Conservation (phyloP, 1,140 invertebrate species). For the Druon quercuslanigerum region DNA sequence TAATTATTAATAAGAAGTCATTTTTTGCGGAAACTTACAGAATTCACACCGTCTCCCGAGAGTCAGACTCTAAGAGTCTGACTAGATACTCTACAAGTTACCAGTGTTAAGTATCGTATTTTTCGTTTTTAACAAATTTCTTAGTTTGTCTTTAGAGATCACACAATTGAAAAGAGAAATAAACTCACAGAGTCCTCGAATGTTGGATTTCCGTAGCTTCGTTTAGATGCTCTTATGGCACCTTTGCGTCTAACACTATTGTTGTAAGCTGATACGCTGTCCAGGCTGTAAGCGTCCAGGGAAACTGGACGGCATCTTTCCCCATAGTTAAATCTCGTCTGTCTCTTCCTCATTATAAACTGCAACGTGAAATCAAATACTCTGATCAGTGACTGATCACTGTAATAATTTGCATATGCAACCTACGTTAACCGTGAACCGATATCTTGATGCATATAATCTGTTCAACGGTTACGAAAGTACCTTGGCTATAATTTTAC, state of each 20-base stretch:
- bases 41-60: slow-evolving; percentile 7
- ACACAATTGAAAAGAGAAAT: slow-evolving; percentile 26
- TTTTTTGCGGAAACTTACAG: slow-evolving; percentile 7
- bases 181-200: slow-evolving; percentile 90
- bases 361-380: slow-evolving; percentile 63
- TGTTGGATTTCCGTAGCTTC: slow-evolving; percentile 93
- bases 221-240: slow-evolving; percentile 85
- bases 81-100: slow-evolving; percentile 28
- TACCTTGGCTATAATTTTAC: no score
- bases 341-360: slow-evolving; percentile 84
- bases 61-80: slow-evolving; percentile 9
- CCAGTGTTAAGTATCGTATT: slow-evolving; percentile 10
- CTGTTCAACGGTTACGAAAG: no score
- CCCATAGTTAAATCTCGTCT: slow-evolving; percentile 83
- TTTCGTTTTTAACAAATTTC: slow-evolving; percentile 33
- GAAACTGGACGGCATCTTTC: slow-evolving; percentile 91
- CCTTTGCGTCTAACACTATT: slow-evolving; percentile 85
- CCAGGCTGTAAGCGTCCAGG: slow-evolving; percentile 90
- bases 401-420: no score
- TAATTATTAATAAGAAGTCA: neutral
- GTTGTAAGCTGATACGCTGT: slow-evolving; percentile 90
- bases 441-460: no score
- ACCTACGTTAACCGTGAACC: no score
- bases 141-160: neutral
- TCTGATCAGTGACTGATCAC: neutral